Evolutionary conservation across 1,140 invertebrate species (phyloP), one percentile per base, ranked within the genome.

Genomic region (Aphis gossypii): DNA sequence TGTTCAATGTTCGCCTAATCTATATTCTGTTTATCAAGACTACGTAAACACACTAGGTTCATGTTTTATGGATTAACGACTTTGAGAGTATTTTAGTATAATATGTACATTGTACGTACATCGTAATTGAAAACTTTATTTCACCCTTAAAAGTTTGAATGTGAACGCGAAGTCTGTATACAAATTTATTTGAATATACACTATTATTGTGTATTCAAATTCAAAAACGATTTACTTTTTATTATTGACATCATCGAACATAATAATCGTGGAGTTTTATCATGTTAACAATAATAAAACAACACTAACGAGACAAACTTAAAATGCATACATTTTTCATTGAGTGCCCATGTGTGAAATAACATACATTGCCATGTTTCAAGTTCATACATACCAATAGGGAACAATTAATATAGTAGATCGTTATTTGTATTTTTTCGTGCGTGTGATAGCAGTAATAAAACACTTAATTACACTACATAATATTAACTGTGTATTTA

Each of bases 61-160:
- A 41, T 83, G 38, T 38, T 83, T 41, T 83, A 83, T 83, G 82
- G 82, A 83, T 83, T 83, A 83, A 41, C 38, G 82, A 83, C 82
- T 23, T 41, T 2, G 38, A 83, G 35, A 20, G 38, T 83, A 41
- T 83, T 83, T 83, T 38, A 83, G 35, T 83, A 83, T 83, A 41
- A 23, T 83, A 41, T 83, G 20, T 83, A 23, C 6, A 20, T 83
- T 83, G 20, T 83, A 23, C 6, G 35, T 83, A 23, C 18, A 38
- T 41, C 82, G 82, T 41, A 76, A 76, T 76, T 76, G 30, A 83
- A 83, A 83, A 83, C 82, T 83, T 83, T 38, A 83, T 83, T 83
- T 83, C 38, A 41, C 82, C 38, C 38, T 83, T 83, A 83, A 83
- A 83, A 83, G 82, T 83, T 83, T 83, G 35, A 83, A 23, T 35